Conservation (phyloP, 1,140 invertebrate genomes). For the Maconellicoccus hirsutus region DNA sequence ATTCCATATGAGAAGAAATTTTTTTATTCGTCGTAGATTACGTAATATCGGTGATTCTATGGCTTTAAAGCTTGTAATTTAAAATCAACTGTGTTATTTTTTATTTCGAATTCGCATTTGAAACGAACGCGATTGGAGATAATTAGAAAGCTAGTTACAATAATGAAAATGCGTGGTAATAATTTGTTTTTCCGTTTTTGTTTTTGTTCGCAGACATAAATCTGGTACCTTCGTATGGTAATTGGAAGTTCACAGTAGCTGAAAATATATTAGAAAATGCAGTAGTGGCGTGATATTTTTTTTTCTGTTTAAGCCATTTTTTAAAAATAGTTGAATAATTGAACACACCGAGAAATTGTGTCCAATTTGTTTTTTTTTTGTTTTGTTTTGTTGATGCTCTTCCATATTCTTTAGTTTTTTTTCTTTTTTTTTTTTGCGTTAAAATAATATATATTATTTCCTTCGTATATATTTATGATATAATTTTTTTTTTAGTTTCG, state of each 20-base stretch:
- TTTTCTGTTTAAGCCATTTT: too few relatives aligned
- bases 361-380: too few relatives aligned
- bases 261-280: neutral
- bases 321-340: too few relatives aligned
- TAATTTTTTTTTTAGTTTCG: neutral
- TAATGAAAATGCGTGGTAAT: neutral
- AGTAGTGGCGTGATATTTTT: neutral
- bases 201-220: constrained; percentile 13
- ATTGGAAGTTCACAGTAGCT: neutral
- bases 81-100: neutral
- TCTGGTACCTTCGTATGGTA: neutral
- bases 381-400: neutral
- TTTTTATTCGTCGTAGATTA: too few relatives aligned
- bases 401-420: neutral
- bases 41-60: too few relatives aligned
- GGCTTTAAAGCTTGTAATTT: too few relatives aligned
- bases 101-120: neutral
- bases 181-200: neutral
- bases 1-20: too few relatives aligned
- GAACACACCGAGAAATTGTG: too few relatives aligned
- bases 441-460: neutral
- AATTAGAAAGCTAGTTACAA: neutral
- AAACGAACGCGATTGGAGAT: neutral
- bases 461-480: neutral
- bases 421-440: neutral